Conservation (phyloP, 2,888 invertebrate genomes). For the Drosophila rellima region DNA sequence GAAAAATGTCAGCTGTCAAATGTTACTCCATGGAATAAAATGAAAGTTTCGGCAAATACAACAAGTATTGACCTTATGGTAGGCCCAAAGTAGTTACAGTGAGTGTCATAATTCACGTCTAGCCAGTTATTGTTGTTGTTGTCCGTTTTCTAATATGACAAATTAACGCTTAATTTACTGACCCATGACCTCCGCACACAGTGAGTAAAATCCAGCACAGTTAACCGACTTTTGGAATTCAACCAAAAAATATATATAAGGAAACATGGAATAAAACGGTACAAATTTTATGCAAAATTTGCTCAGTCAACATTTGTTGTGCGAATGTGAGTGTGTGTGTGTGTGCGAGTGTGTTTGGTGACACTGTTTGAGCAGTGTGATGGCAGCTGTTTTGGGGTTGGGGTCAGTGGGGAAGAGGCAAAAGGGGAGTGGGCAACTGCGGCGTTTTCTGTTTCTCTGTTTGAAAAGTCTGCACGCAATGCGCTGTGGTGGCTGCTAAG, state of each 20-base stretch:
- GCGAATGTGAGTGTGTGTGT: conserved; percentile 28
- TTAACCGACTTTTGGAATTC: conserved; percentile 25
- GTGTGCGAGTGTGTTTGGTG: conserved; percentile 38
- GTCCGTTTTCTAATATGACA: conserved; percentile 52
- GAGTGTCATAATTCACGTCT: conserved; percentile 42
- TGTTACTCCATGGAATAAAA: neutral
- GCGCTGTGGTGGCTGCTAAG: conserved; percentile 20
- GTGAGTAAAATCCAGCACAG: conserved; percentile 3
- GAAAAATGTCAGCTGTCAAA: neutral
- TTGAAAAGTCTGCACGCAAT: conserved; percentile 63
- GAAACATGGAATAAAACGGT: conserved; percentile 36
- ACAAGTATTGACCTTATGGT: conserved; percentile 4
- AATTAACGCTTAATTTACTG: conserved; percentile 53
- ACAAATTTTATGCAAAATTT: conserved; percentile 57
- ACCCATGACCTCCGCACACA: conserved; percentile 38
- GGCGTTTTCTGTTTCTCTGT: conserved; percentile 37
- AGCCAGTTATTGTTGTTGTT: conserved; percentile 2
- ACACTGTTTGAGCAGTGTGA: conserved; percentile 50
- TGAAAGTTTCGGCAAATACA: neutral
- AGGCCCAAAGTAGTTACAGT: conserved; percentile 6
- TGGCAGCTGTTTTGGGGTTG: neutral
- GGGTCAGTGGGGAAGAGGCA: neutral
- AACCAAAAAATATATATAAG: conserved; percentile 1
- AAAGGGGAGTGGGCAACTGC: conserved; percentile 6
- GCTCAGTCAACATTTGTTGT: conserved; percentile 58